Base-by-base conservation (phyloP, 2,797 vertebrate genomes). In the Naso thynnoides region DNA sequence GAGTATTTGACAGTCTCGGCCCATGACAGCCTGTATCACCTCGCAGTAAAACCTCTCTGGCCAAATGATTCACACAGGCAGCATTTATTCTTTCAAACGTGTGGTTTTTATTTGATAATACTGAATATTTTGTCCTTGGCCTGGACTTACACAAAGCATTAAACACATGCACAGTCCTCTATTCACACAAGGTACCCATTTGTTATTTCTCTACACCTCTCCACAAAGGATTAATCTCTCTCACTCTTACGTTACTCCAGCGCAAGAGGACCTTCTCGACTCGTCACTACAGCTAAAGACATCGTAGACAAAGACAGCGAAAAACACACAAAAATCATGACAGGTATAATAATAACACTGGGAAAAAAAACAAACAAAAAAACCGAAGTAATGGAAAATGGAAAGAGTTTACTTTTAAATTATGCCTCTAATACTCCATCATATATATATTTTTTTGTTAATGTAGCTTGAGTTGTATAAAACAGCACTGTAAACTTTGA, bases 111-210 rank as follows among this genome's bases (percentile, higher is more conserved):
- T 96, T 96, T 92, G 95, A 95, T 97, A 97, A 96, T 96, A 96
- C 90, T 94, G 95, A 96, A 96, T 97, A 95, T 94, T 96, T 96
- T 94, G 95, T 96, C 94, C 94, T 93, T 90, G 75, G 92, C 85
- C 92, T 53, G 91, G 93, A 95, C 94, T 89, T 95, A 95, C 95
- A 96, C 94, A 95, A 95, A 96, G 94, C 94, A 90, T 95, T 89
- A 93, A 89, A 95, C 93, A 96, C 96, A 96, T 95, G 96, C 94
- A 94, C 93, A 91, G 93, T 93, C 92, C 90, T 93, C 92, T 94
- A 92, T 81, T 91, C 92, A 93, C 89, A 91, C 90, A 93, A 88
- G 48, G 61, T 82, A 81, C 41, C 81, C 70, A 71, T 73, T 68
- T 81, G 72, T 79, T 72, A 50, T 61, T 54, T 84, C 83, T 82